Evolutionary conservation across 2,113 vertebrate species (phyloP), one percentile per base, ranked within the genome.

Genomic region (Benitochromis conjunctus): DNA sequence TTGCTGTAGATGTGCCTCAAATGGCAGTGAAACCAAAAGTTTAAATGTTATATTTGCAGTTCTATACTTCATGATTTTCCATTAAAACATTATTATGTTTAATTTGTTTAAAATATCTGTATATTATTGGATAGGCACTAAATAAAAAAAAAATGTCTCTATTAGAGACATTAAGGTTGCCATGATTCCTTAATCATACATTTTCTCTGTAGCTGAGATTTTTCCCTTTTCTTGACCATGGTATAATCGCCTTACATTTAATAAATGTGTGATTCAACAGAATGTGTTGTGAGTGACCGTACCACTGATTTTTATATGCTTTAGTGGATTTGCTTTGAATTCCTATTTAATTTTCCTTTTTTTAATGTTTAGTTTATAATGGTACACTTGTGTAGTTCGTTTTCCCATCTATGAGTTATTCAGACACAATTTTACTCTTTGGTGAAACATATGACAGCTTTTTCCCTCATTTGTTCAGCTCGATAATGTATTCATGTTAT

Each of bases 401-500:
- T 48, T 74, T 74, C 21, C 21, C 9, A 24, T 46, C 66, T 29
- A 1, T 71, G 7, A 41, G 36, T 66, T 66, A 9, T 7, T 66
- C n/a, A 43, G 6, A 69, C 64, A 69, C 64, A 69, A 6, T 9
- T 43, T 71, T 71, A 5, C 21, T 11, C 66, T 46, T 1, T 46
- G 13, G 66, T 1, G 24, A 29, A 29, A 19, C 2, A 74, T 19
- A n/a, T n/a, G n/a, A n/a, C n/a, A 76, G 1, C 26, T 31, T 31
- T 31, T 51, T 5, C 4, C 21, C 29, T 53, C 26, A 31, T 46
- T 71, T 14, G 0, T 31, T 76, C 24, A 53, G 6, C 10, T 13
- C 11, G 3, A 0, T 31, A 10, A n/a, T 53, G 29, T n/a, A 4
- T 1, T 76, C 1, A 7, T 31, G 43, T 51, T 31, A 19, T 1